Conservation (phyloP, 2,797 vertebrate species). For the Austrolebias charrua region DNA sequence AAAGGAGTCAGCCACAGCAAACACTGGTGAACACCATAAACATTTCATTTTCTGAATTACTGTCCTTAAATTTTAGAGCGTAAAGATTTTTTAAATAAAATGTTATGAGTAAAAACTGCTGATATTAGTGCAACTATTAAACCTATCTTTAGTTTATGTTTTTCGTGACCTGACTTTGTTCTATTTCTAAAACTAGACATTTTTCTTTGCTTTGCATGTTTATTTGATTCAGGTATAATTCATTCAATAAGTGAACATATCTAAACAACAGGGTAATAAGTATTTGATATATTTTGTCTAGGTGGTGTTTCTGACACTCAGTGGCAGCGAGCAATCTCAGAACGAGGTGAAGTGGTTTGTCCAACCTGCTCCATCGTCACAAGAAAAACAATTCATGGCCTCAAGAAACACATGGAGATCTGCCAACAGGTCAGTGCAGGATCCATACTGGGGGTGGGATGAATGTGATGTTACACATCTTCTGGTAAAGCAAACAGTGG, state of each 20-base stretch:
- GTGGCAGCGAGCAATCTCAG: constrained; percentile 89
- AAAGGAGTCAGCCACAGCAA: constrained; percentile 76
- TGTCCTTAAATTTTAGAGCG: not conserved
- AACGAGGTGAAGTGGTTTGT: constrained; percentile 90
- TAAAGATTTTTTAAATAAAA: too few relatives aligned
- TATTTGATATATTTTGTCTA: constrained; percentile 30
- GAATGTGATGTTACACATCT: not conserved
- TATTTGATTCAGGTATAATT: too few relatives aligned
- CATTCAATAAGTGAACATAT: too few relatives aligned
- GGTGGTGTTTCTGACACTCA: constrained; percentile 79
- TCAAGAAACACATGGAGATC: constrained; percentile 98
- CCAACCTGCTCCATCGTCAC: constrained; percentile 91
- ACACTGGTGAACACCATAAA: constrained; percentile 61
- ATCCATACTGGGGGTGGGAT: not conserved
- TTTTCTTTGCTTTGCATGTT: too few relatives aligned
- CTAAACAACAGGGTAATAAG: too few relatives aligned
- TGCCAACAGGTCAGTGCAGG: constrained; percentile 89
- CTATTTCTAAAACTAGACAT: too few relatives aligned
- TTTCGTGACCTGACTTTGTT: too few relatives aligned
- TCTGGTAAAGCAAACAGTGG: not conserved
- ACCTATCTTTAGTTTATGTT: too few relatives aligned
- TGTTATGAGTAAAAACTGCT: too few relatives aligned
- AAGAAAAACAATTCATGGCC: constrained; percentile 90
- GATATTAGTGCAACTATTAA: too few relatives aligned
- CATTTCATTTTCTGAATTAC: not conserved